Conservation (phyloP, 2,797 vertebrate genomes). For the Sebastes nivosus region DNA sequence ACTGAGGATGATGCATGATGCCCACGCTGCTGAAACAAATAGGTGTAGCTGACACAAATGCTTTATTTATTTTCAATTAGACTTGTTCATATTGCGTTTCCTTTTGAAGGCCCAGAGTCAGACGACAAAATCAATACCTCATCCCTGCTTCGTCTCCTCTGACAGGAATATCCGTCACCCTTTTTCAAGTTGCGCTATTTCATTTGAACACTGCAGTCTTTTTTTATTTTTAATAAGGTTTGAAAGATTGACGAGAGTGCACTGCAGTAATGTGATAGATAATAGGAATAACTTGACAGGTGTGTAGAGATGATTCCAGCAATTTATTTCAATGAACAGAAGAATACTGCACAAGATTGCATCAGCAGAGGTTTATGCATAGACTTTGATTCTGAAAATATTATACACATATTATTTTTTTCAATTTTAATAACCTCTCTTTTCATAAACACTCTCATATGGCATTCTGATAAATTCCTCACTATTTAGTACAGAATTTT, state of each 20-base stretch:
- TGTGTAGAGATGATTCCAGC: constrained; percentile 53
- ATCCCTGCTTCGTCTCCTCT: constrained; percentile 32
- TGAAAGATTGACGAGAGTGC: not conserved
- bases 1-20: constrained; percentile 30
- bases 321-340: constrained; percentile 79
- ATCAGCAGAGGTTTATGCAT: constrained; percentile 80
- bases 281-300: constrained; percentile 18
- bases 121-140: constrained; percentile 67
- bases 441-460: constrained; percentile 51
- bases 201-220: not conserved
- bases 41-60: constrained; percentile 40
- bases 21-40: constrained; percentile 20
- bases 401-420: constrained; percentile 52
- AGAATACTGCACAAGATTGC: constrained; percentile 75
- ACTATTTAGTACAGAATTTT: constrained; percentile 28
- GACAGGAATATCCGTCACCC: constrained; percentile 50
- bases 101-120: constrained; percentile 27
- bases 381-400: constrained; percentile 81
- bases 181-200: not conserved
- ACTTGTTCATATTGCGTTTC: constrained; percentile 48
- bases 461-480: constrained; percentile 48
- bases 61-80: constrained; percentile 70
- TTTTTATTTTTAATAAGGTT: not conserved
- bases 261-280: not conserved
- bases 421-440: constrained; percentile 47